Percentiles rank a stretch among this genome's conserved stretches.
These are phyloP conservation scores for Gadus macrocephalus DNA, from an alignment of 2,113 vertebrate species.

Conservation along the genomic window DNA sequence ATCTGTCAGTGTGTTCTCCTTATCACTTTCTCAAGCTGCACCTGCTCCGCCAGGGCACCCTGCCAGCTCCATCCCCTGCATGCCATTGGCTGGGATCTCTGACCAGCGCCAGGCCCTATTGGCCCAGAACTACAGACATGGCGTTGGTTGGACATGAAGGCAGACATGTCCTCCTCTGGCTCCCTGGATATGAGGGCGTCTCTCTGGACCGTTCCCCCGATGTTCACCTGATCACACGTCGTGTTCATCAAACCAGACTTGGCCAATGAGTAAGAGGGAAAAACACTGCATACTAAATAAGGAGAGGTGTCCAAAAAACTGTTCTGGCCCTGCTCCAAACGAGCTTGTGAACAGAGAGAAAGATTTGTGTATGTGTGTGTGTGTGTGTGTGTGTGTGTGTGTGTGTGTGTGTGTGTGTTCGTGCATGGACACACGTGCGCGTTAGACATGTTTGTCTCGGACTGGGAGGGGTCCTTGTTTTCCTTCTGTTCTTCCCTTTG, in stretches of 20 bases:
- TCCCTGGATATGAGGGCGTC: slow-evolving; percentile 14
- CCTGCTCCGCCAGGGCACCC: slow-evolving; percentile 53
- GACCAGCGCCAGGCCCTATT: slow-evolving; percentile 16
- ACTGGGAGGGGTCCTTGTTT: slow-evolving; percentile 67
- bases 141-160: slow-evolving; percentile 30
- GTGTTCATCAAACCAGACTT: slow-evolving; percentile 27
- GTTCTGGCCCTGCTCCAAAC: slow-evolving; percentile 36
- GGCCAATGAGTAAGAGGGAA: not conserved
- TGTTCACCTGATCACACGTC: slow-evolving; percentile 32
- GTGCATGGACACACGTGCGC: slow-evolving; percentile 30
- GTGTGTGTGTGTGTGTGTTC: slow-evolving; percentile 4
- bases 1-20: slow-evolving; percentile 43
- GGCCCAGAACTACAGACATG: slow-evolving; percentile 48
- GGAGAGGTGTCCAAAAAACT: slow-evolving; percentile 39
- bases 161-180: slow-evolving; percentile 19
- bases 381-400: slow-evolving; percentile 13
- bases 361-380: slow-evolving; percentile 20
- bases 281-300: not conserved
- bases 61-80: slow-evolving; percentile 41
- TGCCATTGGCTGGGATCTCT: slow-evolving; percentile 37
- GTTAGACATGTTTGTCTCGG: slow-evolving; percentile 53
- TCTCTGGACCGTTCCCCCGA: not conserved
- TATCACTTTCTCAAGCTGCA: slow-evolving; percentile 55
- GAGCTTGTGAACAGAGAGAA: not conserved
- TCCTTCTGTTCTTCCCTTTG: slow-evolving; percentile 64